Evolutionary conservation across 2,797 vertebrate species (phyloP).

Genomic region (Danio jaintianensis): DNA sequence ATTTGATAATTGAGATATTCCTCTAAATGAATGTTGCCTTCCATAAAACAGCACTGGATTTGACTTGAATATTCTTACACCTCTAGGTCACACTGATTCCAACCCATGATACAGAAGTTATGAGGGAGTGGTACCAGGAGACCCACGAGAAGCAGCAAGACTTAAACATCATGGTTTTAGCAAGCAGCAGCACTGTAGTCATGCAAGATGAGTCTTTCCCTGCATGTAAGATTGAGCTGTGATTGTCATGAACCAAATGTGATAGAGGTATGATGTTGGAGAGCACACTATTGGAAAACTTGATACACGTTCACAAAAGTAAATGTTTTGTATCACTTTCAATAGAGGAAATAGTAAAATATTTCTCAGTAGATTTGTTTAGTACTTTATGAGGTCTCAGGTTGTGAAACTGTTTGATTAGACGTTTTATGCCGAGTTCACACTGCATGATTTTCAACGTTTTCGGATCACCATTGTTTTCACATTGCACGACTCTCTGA

Average conservation of each 20-base stretch:
- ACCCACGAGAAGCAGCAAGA: conserved; percentile 97
- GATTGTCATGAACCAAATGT: conserved; percentile 59
- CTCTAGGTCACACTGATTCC: conserved; percentile 94
- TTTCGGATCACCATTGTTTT: too few species aligned
- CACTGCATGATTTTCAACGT: background rate
- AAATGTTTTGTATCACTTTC: conserved; percentile 23
- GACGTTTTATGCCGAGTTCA: background rate
- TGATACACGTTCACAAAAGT: conserved; percentile 22
- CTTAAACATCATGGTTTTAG: conserved; percentile 98
- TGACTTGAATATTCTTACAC: background rate
- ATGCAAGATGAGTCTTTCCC: conserved; percentile 99
- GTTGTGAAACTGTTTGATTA: background rate
- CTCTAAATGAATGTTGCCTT: background rate
- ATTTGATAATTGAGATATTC: background rate
- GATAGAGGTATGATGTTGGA: background rate
- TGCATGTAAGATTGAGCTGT: conserved; percentile 98
- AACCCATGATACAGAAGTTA: conserved; percentile 97
- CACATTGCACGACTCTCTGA: too few species aligned
- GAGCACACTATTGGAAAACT: conserved; percentile 17
- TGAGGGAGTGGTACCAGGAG: conserved; percentile 98
- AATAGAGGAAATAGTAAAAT: background rate
- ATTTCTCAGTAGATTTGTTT: conserved; percentile 12
- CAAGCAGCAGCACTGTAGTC: conserved; percentile 98
- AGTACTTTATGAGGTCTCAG: conserved; percentile 4
- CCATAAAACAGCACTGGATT: background rate